Evolutionary conservation across 2,113 vertebrate species (phyloP), one percentile per base, ranked within the genome.

Genomic region (Bothrops jararaca): DNA sequence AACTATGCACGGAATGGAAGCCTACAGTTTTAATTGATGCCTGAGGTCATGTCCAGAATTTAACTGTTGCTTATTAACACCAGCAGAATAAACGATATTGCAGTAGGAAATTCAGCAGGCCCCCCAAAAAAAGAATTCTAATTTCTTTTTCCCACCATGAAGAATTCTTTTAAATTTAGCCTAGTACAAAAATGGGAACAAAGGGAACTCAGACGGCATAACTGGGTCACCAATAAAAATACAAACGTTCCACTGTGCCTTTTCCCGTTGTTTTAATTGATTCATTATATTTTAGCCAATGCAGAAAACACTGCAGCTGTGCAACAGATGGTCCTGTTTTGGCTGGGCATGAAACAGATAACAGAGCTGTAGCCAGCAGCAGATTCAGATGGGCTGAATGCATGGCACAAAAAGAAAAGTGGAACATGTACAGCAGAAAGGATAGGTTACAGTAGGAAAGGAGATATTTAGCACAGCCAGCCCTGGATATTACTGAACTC

Each of bases 291-390:
- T 95, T 95, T 91, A 92, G 94, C 90, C 93, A 95, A 90, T 93
- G 91, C 18, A 45, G 88, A 94, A 95, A 94, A 9, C 26, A 10
- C 42, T 88, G 60, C 58, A 91, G 64, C 94, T 94, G 92, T 1
- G 22, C 92, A 97, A 96, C 95, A 95, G 85, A 87, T 96, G 95
- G 91, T 95, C 93, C 7, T 93, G 85, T 91, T 92, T 95, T 95
- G 95, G 93, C 94, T 94, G 85, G 10, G 0, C 48, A 86, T 91
- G 89, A 96, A 91, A 95, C 95, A 90, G 95, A 95, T 86, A 94
- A 95, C 90, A 92, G 92, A 94, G 89, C 92, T 93, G 60, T 85
- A 94, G 88, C 56, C 52, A 7, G 88, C 48, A 9, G 89, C 88
- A 74, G 90, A 94, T 91, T 93, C 92, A 93, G 92, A 95, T 95